Evolutionary conservation across 2,113 vertebrate genomes (phyloP), one percentile per base, ranked within the genome.

Genomic region (Picathartes gymnocephalus): DNA sequence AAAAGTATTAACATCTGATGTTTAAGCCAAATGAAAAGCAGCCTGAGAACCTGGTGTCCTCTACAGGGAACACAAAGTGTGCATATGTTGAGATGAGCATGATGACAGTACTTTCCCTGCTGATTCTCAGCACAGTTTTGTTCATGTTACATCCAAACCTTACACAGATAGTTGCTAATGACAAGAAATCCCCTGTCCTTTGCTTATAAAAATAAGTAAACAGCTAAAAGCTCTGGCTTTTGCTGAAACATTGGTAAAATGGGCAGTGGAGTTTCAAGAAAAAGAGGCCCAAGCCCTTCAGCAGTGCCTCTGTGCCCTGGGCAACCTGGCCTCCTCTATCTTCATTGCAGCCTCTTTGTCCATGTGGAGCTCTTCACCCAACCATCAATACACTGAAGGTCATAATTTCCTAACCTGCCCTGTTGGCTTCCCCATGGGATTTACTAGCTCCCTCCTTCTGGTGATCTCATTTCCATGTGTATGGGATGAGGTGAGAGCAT

Each of bases 391-490:
- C 28, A 71, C 50, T n/a, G 51, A 60, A 78, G 81, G 74, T 79
- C 86, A 79, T 58, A 6, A 92, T 62, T 95, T 87, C 86, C 87
- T 76, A 86, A 73, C 37, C 66, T 88, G 65, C 39, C 68, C 66
- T 69, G 15, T 56, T 66, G 88, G 50, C 48, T 95, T 77, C 27
- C 21, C 35, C 4, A 0, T 10, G 30, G 40, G 56, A 90, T 93
- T 96, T 86, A 80, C 60, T n/a, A 58, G n/a, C 92, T 85, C 4
- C 3, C 17, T 90, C 33, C 81, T 91, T 90, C 86, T 94, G 84
- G 71, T 95, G 80, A 96, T 92, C 86, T 93, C 72, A 91, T 97
- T 97, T 96, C 91, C 96, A 96, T 97, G 91, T 96, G 96, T 91
- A 90, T 95, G 90, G 84, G 82, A 37, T 35, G 72, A 96, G 94